phyloP scores from a whole-genome alignment of 2,113 vertebrate species.

The Neotoma lepida region DNA sequence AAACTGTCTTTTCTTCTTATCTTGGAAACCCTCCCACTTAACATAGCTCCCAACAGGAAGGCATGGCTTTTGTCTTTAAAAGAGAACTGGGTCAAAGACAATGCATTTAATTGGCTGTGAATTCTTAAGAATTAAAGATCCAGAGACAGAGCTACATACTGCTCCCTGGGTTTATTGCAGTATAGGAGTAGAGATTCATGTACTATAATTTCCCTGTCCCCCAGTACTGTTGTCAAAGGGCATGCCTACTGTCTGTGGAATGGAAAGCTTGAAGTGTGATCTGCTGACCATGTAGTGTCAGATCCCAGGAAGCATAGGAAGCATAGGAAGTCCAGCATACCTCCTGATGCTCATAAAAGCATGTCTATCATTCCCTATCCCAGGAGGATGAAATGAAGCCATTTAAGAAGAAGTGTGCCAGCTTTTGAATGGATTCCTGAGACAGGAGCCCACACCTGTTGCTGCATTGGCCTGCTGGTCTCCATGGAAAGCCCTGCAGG shows the following conservation, averaged over 20 bases:
- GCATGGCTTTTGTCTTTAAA: slow-evolving; percentile 69
- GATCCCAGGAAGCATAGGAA: slow-evolving; percentile 25
- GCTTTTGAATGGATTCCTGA: slow-evolving; percentile 35
- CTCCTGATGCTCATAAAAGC: slow-evolving; percentile 44
- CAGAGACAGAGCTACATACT: not conserved
- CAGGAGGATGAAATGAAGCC: slow-evolving; percentile 42
- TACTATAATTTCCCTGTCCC: not conserved
- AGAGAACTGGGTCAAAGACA: slow-evolving; percentile 71
- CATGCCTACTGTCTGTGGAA: not conserved
- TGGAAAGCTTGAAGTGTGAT: not conserved
- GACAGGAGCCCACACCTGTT: not conserved
- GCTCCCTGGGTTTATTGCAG: slow-evolving; percentile 51
- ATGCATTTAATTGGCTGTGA: slow-evolving; percentile 71
- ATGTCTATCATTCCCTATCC: not conserved
- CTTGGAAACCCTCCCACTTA: slow-evolving; percentile 69
- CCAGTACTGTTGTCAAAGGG: slow-evolving; percentile 30
- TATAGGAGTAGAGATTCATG: not conserved
- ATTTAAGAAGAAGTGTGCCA: not conserved
- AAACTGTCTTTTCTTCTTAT: slow-evolving; percentile 73
- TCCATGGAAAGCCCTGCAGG: not conserved
- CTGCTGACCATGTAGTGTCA: not conserved
- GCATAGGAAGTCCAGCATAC: not conserved
- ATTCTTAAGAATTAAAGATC: slow-evolving; percentile 73
- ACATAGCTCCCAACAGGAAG: slow-evolving; percentile 63
- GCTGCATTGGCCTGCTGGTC: not conserved